Base-by-base conservation (phyloP, 2,113 vertebrate species). In the Falco punctatus region DNA sequence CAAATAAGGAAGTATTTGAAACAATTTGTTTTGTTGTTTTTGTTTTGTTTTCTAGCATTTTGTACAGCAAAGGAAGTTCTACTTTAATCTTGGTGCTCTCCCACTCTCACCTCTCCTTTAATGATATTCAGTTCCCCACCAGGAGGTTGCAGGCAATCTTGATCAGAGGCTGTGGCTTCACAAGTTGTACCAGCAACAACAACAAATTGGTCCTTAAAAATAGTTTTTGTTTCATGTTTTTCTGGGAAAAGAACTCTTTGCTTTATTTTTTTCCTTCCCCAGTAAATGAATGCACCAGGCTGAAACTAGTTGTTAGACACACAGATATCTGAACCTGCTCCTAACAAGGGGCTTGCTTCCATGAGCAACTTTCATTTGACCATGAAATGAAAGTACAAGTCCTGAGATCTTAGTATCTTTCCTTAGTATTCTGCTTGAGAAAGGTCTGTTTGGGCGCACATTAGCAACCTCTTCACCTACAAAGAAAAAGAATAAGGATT, bases 121-220 rank as follows among this genome's bases (percentile, higher is more conserved):
- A 33, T 52, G 74, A 33, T 21, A 32, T 4, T 87, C 49, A 10
- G 19, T 57, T 94, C 94, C 74, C 24, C 66, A 59, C 23, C 44
- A 48, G 91, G 87, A 89, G 28, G 49, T 88, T 75, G 87, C 21
- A 65, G 66, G 77, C 62, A 28, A 17, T 19, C 72, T 71, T 92
- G 89, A 93, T 96, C 84, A 94, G 95, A 92, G 79, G n/a, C 77
- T 92, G 59, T 55, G 71, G 11, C 75, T 95, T 94, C 27, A 48
- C 13, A 27, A 66, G 64, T 48, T 79, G 52, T 38, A 84, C 77
- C 49, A 86, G 51, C 55, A 94, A 23, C 26, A 94, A 23, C 26
- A 91, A 88, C 85, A 96, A 97, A 97, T 83, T 80, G 70, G 70
- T 92, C 80, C 88, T 89, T 92, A 91, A 95, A 95, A 95, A 51